These are phyloP conservation scores for Microtus oregoni DNA, from an alignment of 2,113 vertebrate species.

Conservation along the genomic window DNA sequence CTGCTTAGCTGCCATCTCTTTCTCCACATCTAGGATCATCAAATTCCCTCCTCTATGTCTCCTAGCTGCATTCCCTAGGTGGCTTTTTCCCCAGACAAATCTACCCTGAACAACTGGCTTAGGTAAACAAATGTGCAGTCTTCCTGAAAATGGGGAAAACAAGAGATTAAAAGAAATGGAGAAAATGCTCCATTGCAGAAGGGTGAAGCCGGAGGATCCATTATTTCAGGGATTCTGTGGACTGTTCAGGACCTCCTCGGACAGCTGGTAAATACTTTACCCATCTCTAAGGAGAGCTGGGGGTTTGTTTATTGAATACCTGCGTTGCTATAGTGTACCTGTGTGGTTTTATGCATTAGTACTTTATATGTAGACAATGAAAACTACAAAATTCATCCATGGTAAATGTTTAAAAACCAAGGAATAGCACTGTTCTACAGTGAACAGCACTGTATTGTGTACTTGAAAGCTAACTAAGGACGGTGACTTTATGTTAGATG, in stretches of 20 bases:
- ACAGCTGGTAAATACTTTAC: slow-evolving; percentile 79
- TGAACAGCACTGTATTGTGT: background rate
- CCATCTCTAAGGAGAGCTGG: slow-evolving; percentile 55
- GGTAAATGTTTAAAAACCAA: slow-evolving; percentile 22
- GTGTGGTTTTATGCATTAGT: slow-evolving; percentile 57
- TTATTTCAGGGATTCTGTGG: slow-evolving; percentile 39
- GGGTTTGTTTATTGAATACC: slow-evolving; percentile 64
- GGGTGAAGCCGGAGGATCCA: slow-evolving; percentile 28
- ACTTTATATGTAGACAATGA: slow-evolving; percentile 28
- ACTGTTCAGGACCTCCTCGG: slow-evolving; percentile 78
- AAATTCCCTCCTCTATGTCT: slow-evolving; percentile 6
- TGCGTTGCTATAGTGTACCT: slow-evolving; percentile 23
- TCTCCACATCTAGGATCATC: slow-evolving; percentile 20
- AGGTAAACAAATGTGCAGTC: slow-evolving; percentile 51
- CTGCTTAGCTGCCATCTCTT: background rate
- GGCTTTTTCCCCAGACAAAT: background rate
- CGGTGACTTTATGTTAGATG: background rate
- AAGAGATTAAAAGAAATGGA: slow-evolving; percentile 33
- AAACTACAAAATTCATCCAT: background rate
- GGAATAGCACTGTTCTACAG: background rate
- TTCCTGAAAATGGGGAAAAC: slow-evolving; percentile 33
- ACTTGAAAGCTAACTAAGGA: background rate
- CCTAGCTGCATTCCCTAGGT: slow-evolving; percentile 37
- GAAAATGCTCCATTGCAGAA: slow-evolving; percentile 60
- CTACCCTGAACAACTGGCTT: slow-evolving; percentile 26